Evolutionary conservation across 1,140 invertebrate genomes (phyloP).

Genomic region (Conus ventricosus): DNA sequence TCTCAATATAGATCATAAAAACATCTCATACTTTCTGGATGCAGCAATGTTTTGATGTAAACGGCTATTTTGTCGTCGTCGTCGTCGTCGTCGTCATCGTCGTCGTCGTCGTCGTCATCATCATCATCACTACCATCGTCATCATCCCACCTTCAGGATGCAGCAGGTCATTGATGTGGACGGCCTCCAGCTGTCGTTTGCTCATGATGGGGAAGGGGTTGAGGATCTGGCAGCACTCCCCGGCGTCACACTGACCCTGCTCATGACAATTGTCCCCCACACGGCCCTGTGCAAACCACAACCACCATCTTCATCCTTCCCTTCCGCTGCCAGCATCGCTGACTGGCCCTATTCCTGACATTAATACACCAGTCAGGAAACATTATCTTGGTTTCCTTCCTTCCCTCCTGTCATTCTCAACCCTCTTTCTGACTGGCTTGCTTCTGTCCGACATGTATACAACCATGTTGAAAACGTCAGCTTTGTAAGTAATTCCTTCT

Average conservation of each 20-base stretch:
- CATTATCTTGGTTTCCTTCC: too few species aligned
- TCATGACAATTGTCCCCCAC: background rate
- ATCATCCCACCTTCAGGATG: background rate
- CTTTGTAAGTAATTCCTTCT: too few species aligned
- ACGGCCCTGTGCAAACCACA: background rate
- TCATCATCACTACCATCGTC: background rate
- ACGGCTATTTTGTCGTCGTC: background rate
- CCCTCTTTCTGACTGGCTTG: too few species aligned
- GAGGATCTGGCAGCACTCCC: constrained; percentile 36
- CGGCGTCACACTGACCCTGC: background rate
- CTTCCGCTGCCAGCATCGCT: too few species aligned
- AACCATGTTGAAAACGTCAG: too few species aligned
- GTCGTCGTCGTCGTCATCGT: background rate
- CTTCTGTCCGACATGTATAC: too few species aligned
- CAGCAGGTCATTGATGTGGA: background rate
- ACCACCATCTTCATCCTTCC: too few species aligned
- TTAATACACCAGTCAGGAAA: too few species aligned
- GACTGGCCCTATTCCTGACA: too few species aligned
- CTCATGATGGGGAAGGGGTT: constrained; percentile 30
- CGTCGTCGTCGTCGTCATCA: too few species aligned
- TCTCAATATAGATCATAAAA: background rate
- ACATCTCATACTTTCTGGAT: background rate
- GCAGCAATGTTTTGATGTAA: background rate
- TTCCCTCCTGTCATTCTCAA: too few species aligned
- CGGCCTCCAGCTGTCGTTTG: background rate